A percentile compares a stretch with the other conserved stretches of the same genome.
These are phyloP conservation scores for Sakesphorus luctuosus DNA, from an alignment of 2,113 vertebrate genomes.

Conservation along the genomic window DNA sequence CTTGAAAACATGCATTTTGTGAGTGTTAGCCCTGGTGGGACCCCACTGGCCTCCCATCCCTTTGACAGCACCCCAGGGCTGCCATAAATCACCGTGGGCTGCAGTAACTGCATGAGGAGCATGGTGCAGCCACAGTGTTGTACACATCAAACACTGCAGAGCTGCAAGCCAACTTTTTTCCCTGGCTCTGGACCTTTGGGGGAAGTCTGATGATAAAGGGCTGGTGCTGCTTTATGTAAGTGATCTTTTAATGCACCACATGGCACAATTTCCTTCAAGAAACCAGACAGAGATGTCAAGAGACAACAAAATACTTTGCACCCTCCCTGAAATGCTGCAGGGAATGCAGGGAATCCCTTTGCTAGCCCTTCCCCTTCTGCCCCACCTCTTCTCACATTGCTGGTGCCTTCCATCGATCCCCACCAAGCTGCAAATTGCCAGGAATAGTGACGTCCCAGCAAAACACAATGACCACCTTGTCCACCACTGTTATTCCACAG, in stretches of 20 bases:
- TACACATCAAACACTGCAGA: not conserved
- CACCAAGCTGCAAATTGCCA: not conserved
- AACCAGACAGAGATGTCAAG: not conserved
- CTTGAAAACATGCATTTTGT: not conserved
- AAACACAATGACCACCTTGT: not conserved
- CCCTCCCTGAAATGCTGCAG: not conserved
- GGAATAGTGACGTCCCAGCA: rapidly evolving
- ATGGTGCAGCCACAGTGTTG: rapidly evolving
- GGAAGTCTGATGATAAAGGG: not conserved
- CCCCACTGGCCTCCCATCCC: not conserved
- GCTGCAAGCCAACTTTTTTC: not conserved
- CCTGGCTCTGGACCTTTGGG: not conserved
- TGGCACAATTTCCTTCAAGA: not conserved
- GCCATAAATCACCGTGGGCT: not conserved
- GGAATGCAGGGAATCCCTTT: not conserved
- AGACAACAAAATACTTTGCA: not conserved
- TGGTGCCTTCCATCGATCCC: not conserved
- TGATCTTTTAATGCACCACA: not conserved
- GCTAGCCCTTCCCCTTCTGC: not conserved
- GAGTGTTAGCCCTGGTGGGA: not conserved
- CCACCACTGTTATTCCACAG: rapidly evolving
- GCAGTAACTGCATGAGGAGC: rapidly evolving
- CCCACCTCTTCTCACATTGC: not conserved
- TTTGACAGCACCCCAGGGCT: not conserved
- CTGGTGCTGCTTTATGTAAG: not conserved